phyloP scores from a whole-genome alignment of 1,140 invertebrate genomes.

The Brachionus rotundiformis region DNA sequence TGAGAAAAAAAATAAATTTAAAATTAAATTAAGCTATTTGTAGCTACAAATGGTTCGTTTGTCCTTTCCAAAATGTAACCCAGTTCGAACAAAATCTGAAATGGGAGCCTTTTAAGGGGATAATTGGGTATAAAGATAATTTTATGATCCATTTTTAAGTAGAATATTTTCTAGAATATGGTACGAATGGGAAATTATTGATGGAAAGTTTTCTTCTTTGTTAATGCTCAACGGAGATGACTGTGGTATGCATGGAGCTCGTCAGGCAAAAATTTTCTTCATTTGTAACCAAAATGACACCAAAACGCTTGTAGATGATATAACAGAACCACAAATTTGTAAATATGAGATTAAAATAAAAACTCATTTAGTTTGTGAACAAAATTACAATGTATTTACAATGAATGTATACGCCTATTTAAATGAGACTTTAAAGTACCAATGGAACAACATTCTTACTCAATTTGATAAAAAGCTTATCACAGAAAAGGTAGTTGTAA shows the following conservation, averaged over 20 bases:
- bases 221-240: conserved; percentile 38
- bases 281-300: conserved; percentile 12
- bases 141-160: not conserved
- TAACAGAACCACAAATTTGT: conserved; percentile 23
- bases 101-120: conserved; percentile 44
- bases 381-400: not conserved
- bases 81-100: conserved; percentile 39
- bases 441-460: conserved; percentile 25
- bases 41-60: conserved; percentile 50
- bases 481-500: conserved; percentile 21
- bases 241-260: not conserved
- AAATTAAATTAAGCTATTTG: not conserved
- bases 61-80: conserved; percentile 46
- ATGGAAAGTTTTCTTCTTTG: conserved; percentile 14
- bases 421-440: not conserved
- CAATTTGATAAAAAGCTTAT: not conserved
- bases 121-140: conserved; percentile 29
- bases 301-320: not conserved
- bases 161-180: conserved; percentile 10
- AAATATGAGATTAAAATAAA: conserved; percentile 29
- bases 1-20: not conserved
- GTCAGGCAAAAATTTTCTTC: conserved; percentile 30
- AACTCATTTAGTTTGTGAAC: conserved; percentile 24
- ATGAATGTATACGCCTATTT: conserved; percentile 46
- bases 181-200: conserved; percentile 44